Conservation (phyloP, 2,888 invertebrate species). For the Prosapia bicincta region DNA sequence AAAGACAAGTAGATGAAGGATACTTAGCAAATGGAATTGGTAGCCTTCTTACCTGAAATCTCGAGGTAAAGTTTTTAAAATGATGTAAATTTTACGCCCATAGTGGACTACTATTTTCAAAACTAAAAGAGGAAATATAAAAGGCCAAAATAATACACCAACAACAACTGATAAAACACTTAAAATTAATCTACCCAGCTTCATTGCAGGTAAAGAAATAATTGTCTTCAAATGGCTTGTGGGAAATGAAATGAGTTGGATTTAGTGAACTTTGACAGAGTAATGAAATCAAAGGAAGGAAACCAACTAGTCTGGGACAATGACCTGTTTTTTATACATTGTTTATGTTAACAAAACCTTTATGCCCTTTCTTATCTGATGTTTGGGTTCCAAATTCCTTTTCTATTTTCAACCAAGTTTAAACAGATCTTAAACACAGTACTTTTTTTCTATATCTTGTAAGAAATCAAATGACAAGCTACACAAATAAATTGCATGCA, state of each 20-base stretch:
- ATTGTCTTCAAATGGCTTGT: too few species aligned
- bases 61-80: constrained; percentile 35
- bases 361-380: not conserved
- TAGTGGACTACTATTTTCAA: not conserved
- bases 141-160: not conserved
- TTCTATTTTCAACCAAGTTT: too few species aligned
- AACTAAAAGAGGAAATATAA: not conserved
- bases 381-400: not conserved
- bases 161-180: too few species aligned
- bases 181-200: too few species aligned
- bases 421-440: too few species aligned
- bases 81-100: constrained; percentile 32
- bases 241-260: not conserved
- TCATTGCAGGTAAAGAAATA: too few species aligned
- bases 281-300: not conserved
- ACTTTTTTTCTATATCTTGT: too few species aligned
- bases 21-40: too few species aligned
- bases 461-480: too few species aligned
- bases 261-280: not conserved
- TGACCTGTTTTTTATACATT: not conserved
- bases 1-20: too few species aligned
- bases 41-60: constrained; percentile 35
- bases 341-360: not conserved
- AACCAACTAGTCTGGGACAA: not conserved
- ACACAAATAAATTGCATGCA: too few species aligned